Percentiles rank a stretch among this genome's conserved stretches.
Evolutionary conservation across 2,888 invertebrate species (phyloP).

Genomic region (Nomada fabriciana): DNA sequence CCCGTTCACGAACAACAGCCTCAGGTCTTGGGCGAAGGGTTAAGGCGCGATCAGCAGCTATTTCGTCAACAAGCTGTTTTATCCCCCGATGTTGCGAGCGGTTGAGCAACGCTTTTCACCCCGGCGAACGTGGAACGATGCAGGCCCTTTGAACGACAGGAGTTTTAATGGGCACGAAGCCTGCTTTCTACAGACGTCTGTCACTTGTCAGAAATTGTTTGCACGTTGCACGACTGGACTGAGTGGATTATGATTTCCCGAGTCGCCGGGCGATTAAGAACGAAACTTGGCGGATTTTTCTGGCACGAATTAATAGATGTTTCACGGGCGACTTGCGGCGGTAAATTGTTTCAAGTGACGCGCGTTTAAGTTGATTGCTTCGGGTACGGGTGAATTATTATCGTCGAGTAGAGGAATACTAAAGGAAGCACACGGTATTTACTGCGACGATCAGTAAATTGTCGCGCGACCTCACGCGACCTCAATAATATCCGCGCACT

Average conservation of each 20-base stretch:
- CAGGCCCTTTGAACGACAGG: background rate
- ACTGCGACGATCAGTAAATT: no score
- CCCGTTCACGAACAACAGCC: background rate
- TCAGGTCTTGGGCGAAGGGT: background rate
- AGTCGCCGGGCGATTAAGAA: no score
- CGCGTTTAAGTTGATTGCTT: no score
- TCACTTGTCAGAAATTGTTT: background rate
- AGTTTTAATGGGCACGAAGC: conserved; percentile 1
- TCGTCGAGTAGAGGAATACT: no score
- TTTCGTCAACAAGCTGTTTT: background rate
- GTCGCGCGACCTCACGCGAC: no score
- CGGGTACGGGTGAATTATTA: no score
- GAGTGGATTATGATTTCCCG: background rate
- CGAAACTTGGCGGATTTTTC: no score
- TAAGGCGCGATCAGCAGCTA: conserved; percentile 10
- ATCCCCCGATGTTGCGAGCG: background rate
- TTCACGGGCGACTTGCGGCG: no score
- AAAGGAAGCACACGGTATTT: no score
- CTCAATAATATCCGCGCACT: background rate
- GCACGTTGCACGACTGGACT: background rate
- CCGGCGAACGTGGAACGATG: background rate
- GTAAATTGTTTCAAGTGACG: no score
- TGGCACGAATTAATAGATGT: no score
- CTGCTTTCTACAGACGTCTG: background rate
- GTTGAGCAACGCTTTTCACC: background rate